A percentile compares a stretch with the other conserved stretches of the same genome.
Conservation (phyloP, 1,140 invertebrate genomes). For the Drosophila erecta region DNA sequence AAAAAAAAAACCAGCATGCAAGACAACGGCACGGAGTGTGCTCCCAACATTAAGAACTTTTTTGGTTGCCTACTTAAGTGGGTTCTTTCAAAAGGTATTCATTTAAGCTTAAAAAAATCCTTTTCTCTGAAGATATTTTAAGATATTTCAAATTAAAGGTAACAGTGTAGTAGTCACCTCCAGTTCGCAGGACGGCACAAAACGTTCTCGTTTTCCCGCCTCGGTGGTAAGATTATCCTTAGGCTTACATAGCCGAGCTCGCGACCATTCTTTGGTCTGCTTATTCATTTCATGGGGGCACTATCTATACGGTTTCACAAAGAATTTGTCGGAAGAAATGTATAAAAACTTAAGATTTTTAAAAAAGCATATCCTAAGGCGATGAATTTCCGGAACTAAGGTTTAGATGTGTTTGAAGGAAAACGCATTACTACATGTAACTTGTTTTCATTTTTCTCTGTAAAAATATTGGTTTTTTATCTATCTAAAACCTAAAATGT, state of each 20-base stretch:
- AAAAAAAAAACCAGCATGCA: too few relatives aligned
- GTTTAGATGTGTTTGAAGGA: slow-evolving; percentile 8
- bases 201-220: slow-evolving; percentile 26
- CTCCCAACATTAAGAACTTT: neutral
- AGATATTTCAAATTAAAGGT: neutral
- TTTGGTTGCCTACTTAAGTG: slow-evolving; percentile 7
- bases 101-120: too few relatives aligned
- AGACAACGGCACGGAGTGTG: neutral
- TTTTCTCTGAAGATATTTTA: too few relatives aligned
- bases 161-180: slow-evolving; percentile 28
- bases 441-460: neutral
- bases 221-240: slow-evolving; percentile 57
- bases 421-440: neutral
- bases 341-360: neutral
- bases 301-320: neutral
- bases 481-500: too few relatives aligned
- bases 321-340: neutral
- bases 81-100: neutral
- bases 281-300: slow-evolving; percentile 6
- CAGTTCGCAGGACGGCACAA: slow-evolving; percentile 40
- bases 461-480: too few relatives aligned
- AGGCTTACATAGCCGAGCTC: slow-evolving; percentile 22
- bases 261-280: slow-evolving; percentile 49
- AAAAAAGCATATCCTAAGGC: neutral
- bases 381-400: neutral